phyloP scores from a whole-genome alignment of 2,888 invertebrate genomes.

The Pammene aurita region DNA sequence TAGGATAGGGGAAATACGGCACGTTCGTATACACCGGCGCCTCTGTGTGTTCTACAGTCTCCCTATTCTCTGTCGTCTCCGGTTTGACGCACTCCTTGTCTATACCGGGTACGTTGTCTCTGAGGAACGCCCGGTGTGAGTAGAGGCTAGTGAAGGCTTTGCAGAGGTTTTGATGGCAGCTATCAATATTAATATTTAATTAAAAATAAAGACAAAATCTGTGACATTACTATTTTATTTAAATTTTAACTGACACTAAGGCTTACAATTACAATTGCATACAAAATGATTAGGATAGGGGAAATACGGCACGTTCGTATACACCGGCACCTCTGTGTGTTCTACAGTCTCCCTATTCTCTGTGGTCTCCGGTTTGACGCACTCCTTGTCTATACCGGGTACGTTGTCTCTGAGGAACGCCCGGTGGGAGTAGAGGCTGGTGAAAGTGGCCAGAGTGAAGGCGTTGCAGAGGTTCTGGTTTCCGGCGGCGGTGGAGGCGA shows the following conservation, averaged over 20 bases:
- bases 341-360: background rate
- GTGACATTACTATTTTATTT: background rate
- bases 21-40: background rate
- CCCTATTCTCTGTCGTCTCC: no score
- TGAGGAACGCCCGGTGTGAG: no score
- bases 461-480: constrained; percentile 29
- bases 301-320: constrained; percentile 12
- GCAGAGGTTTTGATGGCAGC: no score
- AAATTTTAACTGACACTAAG: background rate
- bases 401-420: constrained; percentile 23
- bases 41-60: no score
- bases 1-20: constrained; percentile 15
- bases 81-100: no score
- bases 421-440: constrained; percentile 9
- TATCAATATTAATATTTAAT: no score
- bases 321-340: background rate
- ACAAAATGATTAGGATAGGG: constrained; percentile 17
- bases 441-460: constrained; percentile 24
- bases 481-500: constrained; percentile 32
- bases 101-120: no score
- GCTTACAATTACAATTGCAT: constrained; percentile 23
- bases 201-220: background rate
- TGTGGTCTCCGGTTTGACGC: background rate
- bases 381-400: constrained; percentile 21
- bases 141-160: no score